phyloP scores from a whole-genome alignment of 2,888 invertebrate species.

The Hypercompe scribonia region DNA sequence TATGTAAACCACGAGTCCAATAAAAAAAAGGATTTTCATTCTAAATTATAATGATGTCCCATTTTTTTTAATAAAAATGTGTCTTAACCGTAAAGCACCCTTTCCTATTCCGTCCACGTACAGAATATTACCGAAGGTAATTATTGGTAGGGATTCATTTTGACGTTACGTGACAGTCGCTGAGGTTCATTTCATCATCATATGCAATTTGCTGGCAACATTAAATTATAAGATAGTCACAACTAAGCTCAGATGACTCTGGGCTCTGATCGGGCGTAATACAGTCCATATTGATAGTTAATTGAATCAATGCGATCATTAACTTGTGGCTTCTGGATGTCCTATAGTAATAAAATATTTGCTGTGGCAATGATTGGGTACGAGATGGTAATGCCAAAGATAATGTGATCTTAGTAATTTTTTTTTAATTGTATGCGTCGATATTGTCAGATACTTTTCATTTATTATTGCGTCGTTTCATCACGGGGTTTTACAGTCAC shows the following conservation, averaged over 20 bases:
- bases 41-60: too few relatives aligned
- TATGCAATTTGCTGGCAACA: conserved; percentile 69
- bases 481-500: background rate
- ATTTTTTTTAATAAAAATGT: too few relatives aligned
- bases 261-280: conserved; percentile 38
- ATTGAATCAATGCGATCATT: conserved; percentile 42
- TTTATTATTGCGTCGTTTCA: background rate
- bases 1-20: too few relatives aligned
- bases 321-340: conserved; percentile 53
- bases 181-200: conserved; percentile 63
- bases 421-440: background rate
- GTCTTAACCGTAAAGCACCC: conserved; percentile 4
- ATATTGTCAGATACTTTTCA: background rate
- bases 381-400: conserved; percentile 18
- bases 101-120: conserved; percentile 48
- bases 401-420: conserved; percentile 13
- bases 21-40: too few relatives aligned
- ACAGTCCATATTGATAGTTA: conserved; percentile 51
- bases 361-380: conserved; percentile 49
- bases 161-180: conserved; percentile 78
- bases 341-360: conserved; percentile 56
- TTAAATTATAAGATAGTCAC: conserved; percentile 64
- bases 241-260: conserved; percentile 54
- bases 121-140: conserved; percentile 73
- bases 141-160: conserved; percentile 79